These are phyloP conservation scores for Diplodus sargus DNA, from an alignment of 2,797 vertebrate genomes.

Conservation along the genomic window DNA sequence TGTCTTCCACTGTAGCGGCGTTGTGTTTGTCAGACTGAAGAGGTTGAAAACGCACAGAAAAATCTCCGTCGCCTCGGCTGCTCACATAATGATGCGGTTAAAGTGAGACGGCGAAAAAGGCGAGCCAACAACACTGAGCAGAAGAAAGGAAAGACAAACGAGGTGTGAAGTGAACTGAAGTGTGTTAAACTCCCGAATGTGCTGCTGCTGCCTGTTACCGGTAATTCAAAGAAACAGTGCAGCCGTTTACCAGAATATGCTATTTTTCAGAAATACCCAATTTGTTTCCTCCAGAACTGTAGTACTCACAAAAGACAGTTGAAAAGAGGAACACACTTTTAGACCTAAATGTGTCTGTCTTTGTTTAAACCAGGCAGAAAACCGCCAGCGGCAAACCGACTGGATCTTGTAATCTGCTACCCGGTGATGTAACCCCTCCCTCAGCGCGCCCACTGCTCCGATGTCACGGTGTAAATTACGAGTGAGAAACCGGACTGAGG, in stretches of 20 bases:
- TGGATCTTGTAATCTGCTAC: conserved; percentile 10
- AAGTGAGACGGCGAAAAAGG: not conserved
- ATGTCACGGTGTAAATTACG: conserved; percentile 11
- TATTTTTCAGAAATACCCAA: not conserved
- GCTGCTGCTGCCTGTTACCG: conserved; percentile 7
- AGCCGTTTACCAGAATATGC: not conserved
- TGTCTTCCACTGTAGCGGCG: not conserved
- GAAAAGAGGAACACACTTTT: not conserved
- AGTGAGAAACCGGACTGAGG: not conserved
- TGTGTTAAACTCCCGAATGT: not conserved
- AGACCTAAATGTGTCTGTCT: not conserved
- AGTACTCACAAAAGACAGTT: not conserved
- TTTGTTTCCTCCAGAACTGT: not conserved
- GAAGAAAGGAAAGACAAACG: not conserved
- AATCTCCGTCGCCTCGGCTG: not conserved
- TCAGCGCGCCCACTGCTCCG: not conserved
- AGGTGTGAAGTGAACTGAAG: not conserved
- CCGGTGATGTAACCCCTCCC: not conserved
- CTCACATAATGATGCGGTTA: not conserved
- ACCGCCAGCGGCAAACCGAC: not conserved
- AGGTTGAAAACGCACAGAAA: not conserved
- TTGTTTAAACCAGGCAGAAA: not conserved
- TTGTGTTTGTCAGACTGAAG: not conserved
- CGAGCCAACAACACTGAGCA: not conserved
- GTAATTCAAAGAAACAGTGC: not conserved